Percentiles rank a stretch among this genome's conserved stretches.
These are phyloP conservation scores for Scaeva pyrastri DNA, from an alignment of 2,888 invertebrate genomes.

Conservation along the genomic window DNA sequence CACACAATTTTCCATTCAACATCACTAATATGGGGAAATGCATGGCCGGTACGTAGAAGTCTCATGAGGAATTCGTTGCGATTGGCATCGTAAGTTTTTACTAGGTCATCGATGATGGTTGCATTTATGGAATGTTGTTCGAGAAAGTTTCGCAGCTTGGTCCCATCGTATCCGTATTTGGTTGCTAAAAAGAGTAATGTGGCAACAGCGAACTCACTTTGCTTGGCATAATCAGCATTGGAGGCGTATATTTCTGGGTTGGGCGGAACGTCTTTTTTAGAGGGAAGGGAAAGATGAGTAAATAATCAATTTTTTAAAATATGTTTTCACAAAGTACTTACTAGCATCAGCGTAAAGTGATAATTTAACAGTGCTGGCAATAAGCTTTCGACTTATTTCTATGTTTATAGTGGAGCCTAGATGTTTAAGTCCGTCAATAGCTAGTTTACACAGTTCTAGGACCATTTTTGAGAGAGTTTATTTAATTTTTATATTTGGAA, in stretches of 20 bases:
- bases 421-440: conserved; percentile 81
- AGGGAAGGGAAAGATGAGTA: background rate
- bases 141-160: conserved; percentile 79
- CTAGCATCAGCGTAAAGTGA: conserved; percentile 82
- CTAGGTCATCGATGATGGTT: conserved; percentile 80
- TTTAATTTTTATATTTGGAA: conserved; percentile 11
- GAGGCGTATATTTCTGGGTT: conserved; percentile 83
- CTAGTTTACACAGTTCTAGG: conserved; percentile 79
- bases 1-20: conserved; percentile 83
- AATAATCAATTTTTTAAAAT: background rate
- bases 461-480: conserved; percentile 49
- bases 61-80: conserved; percentile 81
- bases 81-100: conserved; percentile 81
- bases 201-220: conserved; percentile 83
- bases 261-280: conserved; percentile 81
- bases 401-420: conserved; percentile 80
- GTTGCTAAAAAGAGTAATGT: conserved; percentile 81
- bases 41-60: conserved; percentile 80
- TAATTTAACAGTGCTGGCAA: conserved; percentile 82
- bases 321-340: conserved; percentile 73
- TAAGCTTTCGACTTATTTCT: conserved; percentile 81
- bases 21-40: conserved; percentile 82
- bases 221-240: conserved; percentile 82
- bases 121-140: conserved; percentile 79
- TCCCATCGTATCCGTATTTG: conserved; percentile 80